These are phyloP conservation scores for Hiodon tergisus DNA, from an alignment of 2,113 vertebrate genomes.

Conservation along the genomic window DNA sequence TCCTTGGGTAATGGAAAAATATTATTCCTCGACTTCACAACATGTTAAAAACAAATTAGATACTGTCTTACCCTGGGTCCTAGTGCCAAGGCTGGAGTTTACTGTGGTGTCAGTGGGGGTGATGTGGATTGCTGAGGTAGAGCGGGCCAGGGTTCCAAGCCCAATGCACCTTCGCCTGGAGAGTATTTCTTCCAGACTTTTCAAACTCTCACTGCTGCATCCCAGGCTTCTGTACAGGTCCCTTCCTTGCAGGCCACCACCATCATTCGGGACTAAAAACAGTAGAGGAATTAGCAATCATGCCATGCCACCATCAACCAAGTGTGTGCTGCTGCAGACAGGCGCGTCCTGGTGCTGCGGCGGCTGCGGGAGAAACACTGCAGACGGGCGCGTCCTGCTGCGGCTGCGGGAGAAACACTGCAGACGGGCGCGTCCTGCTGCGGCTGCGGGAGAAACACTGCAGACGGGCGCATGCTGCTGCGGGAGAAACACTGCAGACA, in stretches of 20 bases:
- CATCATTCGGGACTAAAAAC: constrained; percentile 39
- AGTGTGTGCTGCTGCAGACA: not conserved
- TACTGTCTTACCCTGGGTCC: constrained; percentile 61
- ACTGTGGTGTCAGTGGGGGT: constrained; percentile 22
- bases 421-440: not conserved
- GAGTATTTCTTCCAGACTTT: constrained; percentile 52
- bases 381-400: not conserved
- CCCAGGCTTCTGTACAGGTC: constrained; percentile 57
- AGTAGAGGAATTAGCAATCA: not conserved
- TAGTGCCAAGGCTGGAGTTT: constrained; percentile 54
- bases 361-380: not conserved
- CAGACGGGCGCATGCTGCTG: not conserved
- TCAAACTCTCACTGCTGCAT: constrained; percentile 65
- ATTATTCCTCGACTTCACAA: too few species aligned
- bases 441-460: not conserved
- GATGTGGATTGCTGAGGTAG: constrained; percentile 32
- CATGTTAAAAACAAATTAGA: not conserved
- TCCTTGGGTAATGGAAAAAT: too few species aligned
- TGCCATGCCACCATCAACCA: too few species aligned
- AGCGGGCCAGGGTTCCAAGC: constrained; percentile 49
- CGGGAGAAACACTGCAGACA: too few species aligned
- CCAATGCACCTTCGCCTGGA: constrained; percentile 51
- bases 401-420: not conserved
- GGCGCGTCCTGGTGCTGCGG: not conserved
- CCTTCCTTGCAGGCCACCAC: constrained; percentile 52